Conservation (phyloP, 2,888 invertebrate genomes). For the Drosophila differens region DNA sequence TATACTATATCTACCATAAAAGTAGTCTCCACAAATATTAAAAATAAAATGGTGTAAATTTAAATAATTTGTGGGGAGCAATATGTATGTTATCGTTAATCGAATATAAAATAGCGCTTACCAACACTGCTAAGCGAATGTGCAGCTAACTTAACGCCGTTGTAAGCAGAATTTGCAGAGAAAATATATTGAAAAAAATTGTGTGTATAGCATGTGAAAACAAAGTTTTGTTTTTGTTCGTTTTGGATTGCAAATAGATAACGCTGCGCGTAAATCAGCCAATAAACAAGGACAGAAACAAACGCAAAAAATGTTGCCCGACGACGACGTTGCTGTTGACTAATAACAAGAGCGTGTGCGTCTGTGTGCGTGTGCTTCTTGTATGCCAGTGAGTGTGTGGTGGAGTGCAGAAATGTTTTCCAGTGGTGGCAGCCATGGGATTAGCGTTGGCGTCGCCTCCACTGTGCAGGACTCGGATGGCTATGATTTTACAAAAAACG, state of each 20-base stretch:
- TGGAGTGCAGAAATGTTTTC: slow-evolving; percentile 88
- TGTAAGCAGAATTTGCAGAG: slow-evolving; percentile 64
- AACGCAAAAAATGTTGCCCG: slow-evolving; percentile 51
- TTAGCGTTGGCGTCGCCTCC: slow-evolving; percentile 58
- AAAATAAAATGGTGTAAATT: not conserved
- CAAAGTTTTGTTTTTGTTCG: slow-evolving; percentile 56
- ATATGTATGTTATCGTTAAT: slow-evolving; percentile 27
- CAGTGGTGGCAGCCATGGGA: slow-evolving; percentile 59
- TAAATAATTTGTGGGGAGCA: slow-evolving; percentile 1
- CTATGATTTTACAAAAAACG: slow-evolving; percentile 93
- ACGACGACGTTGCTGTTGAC: slow-evolving; percentile 63
- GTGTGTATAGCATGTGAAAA: slow-evolving; percentile 64
- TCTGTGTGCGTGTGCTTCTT: slow-evolving; percentile 30
- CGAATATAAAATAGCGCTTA: slow-evolving; percentile 32
- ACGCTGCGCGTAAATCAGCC: slow-evolving; percentile 10
- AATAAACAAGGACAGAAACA: slow-evolving; percentile 26
- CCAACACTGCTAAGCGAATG: slow-evolving; percentile 36
- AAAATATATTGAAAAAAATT: slow-evolving; percentile 62
- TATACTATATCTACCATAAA: not conserved
- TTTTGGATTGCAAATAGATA: slow-evolving; percentile 39
- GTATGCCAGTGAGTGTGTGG: slow-evolving; percentile 41
- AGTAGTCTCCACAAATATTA: not conserved
- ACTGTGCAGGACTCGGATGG: slow-evolving; percentile 75
- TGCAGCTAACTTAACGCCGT: slow-evolving; percentile 60
- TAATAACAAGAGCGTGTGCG: slow-evolving; percentile 61